A percentile compares a stretch with the other conserved stretches of the same genome.
These are phyloP conservation scores for Malacoraja senta DNA, from an alignment of 2,797 vertebrate species.

Conservation along the genomic window DNA sequence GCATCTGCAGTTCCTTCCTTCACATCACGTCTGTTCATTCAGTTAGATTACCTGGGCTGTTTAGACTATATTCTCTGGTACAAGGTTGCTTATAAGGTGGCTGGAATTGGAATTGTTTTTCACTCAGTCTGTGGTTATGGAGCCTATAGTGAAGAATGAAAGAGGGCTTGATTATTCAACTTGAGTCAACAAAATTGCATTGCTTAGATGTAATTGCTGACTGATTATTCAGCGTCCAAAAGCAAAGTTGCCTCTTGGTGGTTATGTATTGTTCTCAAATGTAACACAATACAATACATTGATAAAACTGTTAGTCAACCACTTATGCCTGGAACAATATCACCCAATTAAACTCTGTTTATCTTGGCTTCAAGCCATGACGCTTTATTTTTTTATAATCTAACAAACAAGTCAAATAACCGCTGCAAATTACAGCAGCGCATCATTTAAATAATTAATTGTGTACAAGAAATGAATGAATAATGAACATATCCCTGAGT, in stretches of 20 bases:
- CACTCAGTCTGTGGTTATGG: neutral
- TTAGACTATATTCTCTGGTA: neutral
- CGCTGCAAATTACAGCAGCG: neutral
- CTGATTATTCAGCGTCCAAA: neutral
- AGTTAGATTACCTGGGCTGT: neutral
- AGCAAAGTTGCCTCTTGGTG: neutral
- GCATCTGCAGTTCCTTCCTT: no score
- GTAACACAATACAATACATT: neutral
- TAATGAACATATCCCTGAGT: neutral
- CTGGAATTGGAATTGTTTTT: neutral
- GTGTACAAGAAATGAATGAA: neutral
- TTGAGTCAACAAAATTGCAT: neutral
- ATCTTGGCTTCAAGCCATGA: neutral
- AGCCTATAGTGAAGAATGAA: no score
- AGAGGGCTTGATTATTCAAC: neutral
- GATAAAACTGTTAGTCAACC: conserved; percentile 22
- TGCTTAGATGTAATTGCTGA: neutral
- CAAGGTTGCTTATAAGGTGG: neutral
- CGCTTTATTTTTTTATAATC: neutral
- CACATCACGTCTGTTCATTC: neutral
- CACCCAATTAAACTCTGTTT: neutral
- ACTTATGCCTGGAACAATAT: conserved; percentile 27
- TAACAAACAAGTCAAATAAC: conserved; percentile 12
- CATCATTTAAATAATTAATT: conserved; percentile 26
- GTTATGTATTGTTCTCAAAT: neutral